Conservation (phyloP, 1,140 invertebrate species). For the Zaprionus africanus region DNA sequence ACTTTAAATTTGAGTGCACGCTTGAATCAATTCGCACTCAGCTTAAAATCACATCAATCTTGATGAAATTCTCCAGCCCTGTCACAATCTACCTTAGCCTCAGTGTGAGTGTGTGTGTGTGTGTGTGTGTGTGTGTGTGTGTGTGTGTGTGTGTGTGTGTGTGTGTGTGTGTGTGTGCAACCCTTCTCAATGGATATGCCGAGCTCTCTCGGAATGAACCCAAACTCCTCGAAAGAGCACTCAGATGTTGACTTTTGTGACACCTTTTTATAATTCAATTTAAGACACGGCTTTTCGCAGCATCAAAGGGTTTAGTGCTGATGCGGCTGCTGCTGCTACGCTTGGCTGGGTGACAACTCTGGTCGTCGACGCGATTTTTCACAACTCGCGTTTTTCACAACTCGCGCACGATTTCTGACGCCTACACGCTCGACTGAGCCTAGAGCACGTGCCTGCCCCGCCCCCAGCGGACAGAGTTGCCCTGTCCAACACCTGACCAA, state of each 20-base stretch:
- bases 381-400: slow-evolving; percentile 40
- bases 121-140: neutral
- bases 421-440: slow-evolving; percentile 61
- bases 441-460: slow-evolving; percentile 40
- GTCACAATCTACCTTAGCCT: neutral
- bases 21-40: slow-evolving; percentile 42
- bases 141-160: neutral
- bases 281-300: slow-evolving; percentile 52
- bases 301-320: slow-evolving; percentile 64
- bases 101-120: neutral
- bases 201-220: neutral
- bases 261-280: slow-evolving; percentile 78
- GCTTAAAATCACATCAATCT: slow-evolving; percentile 55
- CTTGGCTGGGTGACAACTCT: slow-evolving; percentile 15
- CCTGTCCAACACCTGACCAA: slow-evolving; percentile 16
- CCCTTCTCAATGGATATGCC: slow-evolving; percentile 21
- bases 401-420: slow-evolving; percentile 68
- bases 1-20: slow-evolving; percentile 33
- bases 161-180: slow-evolving; percentile 3
- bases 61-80: slow-evolving; percentile 7
- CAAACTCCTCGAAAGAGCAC: slow-evolving; percentile 4
- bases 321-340: slow-evolving; percentile 38
- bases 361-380: slow-evolving; percentile 20
- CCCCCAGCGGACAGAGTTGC: neutral
- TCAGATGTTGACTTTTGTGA: slow-evolving; percentile 58